phyloP scores from a whole-genome alignment of 2,113 vertebrate genomes.

The Recurvirostra avosetta region DNA sequence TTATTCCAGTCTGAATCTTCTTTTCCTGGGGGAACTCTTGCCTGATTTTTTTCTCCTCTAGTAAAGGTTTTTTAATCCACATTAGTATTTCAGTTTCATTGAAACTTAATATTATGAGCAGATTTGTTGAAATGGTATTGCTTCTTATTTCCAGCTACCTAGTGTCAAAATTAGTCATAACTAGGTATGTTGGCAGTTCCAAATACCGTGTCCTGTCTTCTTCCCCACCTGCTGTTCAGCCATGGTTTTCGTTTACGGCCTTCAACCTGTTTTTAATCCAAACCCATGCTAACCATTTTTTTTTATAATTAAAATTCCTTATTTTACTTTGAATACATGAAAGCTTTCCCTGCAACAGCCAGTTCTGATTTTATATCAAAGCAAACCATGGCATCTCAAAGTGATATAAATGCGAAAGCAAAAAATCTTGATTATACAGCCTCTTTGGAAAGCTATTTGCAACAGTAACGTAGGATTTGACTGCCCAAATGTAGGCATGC shows the following conservation, averaged over 20 bases:
- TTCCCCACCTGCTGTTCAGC: neutral
- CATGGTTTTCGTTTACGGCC: neutral
- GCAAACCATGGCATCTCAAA: neutral
- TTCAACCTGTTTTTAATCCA: neutral
- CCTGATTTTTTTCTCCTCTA: neutral
- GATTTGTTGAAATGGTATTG: neutral
- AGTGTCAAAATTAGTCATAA: neutral
- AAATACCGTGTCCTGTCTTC: accelerated
- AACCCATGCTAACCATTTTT: neutral
- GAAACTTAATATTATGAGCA: neutral
- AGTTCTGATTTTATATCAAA: neutral
- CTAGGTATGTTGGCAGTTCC: neutral
- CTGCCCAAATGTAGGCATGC: neutral
- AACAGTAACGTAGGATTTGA: neutral
- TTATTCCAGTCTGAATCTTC: neutral
- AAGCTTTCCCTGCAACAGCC: neutral
- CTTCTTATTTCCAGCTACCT: neutral
- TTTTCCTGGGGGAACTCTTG: neutral
- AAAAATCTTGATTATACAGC: neutral
- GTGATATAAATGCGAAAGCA: neutral
- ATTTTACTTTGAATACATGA: neutral
- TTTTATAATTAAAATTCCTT: neutral
- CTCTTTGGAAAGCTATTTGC: neutral
- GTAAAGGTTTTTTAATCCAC: neutral
- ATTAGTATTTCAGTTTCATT: neutral